These are phyloP conservation scores for Acanthosepion esculentum DNA, from an alignment of 2,888 invertebrate species.

Conservation along the genomic window DNA sequence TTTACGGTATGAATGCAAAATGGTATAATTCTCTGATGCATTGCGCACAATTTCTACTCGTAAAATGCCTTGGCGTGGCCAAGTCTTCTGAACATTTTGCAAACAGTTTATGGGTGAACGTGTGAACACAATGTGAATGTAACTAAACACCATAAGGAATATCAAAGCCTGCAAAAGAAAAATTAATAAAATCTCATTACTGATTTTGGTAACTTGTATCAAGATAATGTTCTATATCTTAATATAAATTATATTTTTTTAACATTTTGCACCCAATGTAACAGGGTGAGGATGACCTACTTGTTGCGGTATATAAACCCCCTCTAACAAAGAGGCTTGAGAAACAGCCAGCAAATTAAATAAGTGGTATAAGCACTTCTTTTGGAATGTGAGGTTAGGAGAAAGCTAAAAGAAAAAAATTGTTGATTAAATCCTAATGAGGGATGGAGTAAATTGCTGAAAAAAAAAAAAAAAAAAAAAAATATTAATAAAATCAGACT, in stretches of 20 bases:
- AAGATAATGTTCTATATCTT: neutral
- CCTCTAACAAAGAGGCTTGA: too few species aligned
- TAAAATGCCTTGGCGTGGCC: constrained; percentile 96
- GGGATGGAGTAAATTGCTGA: too few species aligned
- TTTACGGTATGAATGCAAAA: constrained; percentile 88
- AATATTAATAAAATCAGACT: too few species aligned
- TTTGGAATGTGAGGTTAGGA: too few species aligned
- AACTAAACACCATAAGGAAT: constrained; percentile 92
- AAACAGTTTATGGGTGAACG: constrained; percentile 94
- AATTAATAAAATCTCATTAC: neutral
- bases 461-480: too few species aligned
- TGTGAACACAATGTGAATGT: constrained; percentile 95
- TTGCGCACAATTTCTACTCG: constrained; percentile 86
- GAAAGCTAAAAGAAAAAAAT: too few species aligned
- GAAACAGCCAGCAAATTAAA: too few species aligned
- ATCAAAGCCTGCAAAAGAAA: constrained; percentile 80
- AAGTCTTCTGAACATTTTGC: constrained; percentile 86
- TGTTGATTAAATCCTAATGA: too few species aligned
- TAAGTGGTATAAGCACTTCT: too few species aligned
- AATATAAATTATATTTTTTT: neutral
- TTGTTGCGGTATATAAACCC: too few species aligned
- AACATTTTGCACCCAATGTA: too few species aligned
- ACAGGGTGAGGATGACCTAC: too few species aligned
- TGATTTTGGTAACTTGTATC: neutral
- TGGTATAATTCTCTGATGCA: constrained; percentile 81